Evolutionary conservation across 2,113 vertebrate species (phyloP), one percentile per base, ranked within the genome.

Genomic region (Xiphorhynchus elegans): DNA sequence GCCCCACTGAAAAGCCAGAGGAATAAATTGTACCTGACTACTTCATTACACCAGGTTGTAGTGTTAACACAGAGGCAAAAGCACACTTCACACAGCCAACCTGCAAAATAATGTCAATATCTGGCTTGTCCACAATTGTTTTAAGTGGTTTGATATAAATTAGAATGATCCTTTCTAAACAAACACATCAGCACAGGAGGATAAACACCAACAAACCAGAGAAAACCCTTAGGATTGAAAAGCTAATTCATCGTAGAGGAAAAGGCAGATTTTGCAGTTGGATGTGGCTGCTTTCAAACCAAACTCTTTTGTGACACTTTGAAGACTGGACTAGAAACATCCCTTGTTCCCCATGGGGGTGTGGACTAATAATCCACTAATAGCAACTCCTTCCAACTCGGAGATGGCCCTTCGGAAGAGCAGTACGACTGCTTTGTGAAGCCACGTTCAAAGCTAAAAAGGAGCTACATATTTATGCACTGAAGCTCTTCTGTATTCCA

Each of bases 241-340:
- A 92, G 80, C 47, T 9, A 86, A 87, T 42, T 78, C 33, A 80
- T 29, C 35, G 17, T 10, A 29, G 6, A 74, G 66, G 58, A 86
- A 76, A 24, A 84, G 52, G 44, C 82, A 82, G 35, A 42, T 84
- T 86, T 91, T 94, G 74, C 60, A 92, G 76, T 59, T 86, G 64
- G 60, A 91, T 17, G 24, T 67, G 77, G 66, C 86, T 59, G 70
- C 90, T 95, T 90, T 96, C 72, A 95, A 92, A 79, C 26, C 76
- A 42, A 87, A 91, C n/a, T 92, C 76, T 82, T 92, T 72, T 81
- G 85, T 78, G 60, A 78, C 47, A 64, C 79, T 95, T 91, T 92
- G 83, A 97, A 95, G 93, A 80, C 64, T 69, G 69, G 76, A 88
- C 69, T 90, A 67, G 84, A 96, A 95, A 95, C 70, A 95, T 70